Percentiles rank a stretch among this genome's conserved stretches.
These are phyloP conservation scores for Pithys albifrons DNA, from an alignment of 2,113 vertebrate species.

Conservation along the genomic window DNA sequence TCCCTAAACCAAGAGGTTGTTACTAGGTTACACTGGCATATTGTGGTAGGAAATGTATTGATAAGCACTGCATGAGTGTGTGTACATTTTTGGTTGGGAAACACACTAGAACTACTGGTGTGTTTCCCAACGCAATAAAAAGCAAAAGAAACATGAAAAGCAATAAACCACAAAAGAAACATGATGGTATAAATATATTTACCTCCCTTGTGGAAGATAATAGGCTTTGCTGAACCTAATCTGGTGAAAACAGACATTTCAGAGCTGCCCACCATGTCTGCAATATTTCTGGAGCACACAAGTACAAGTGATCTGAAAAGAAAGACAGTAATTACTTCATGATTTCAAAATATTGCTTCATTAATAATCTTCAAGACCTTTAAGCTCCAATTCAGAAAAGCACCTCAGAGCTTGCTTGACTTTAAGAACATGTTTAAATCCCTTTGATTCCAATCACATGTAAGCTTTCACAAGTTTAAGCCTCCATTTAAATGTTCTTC, in stretches of 20 bases:
- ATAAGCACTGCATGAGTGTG: not conserved
- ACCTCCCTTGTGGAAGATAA: constrained; percentile 32
- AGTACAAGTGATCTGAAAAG: constrained; percentile 64
- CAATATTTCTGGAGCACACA: constrained; percentile 56
- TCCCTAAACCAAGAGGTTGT: not conserved
- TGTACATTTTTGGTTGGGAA: not conserved
- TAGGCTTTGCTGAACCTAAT: constrained; percentile 27
- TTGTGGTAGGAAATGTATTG: not conserved
- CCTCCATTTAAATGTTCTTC: not conserved
- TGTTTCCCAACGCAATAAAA: not conserved
- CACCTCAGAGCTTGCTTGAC: not conserved
- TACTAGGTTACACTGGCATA: not conserved
- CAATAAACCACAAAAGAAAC: not conserved
- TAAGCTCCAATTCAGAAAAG: not conserved
- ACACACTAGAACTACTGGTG: not conserved
- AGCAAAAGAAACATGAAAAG: not conserved
- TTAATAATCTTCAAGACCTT: not conserved
- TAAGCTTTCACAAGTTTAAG: not conserved
- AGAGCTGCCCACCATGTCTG: not conserved
- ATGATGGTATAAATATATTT: not conserved
- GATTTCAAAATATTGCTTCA: not conserved
- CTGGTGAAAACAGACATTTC: constrained; percentile 46
- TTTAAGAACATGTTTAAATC: not conserved
- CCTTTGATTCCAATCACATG: not conserved
- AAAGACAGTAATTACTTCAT: not conserved